These are phyloP conservation scores for Aporophyla nigra DNA, from an alignment of 2,888 invertebrate species.

Conservation along the genomic window DNA sequence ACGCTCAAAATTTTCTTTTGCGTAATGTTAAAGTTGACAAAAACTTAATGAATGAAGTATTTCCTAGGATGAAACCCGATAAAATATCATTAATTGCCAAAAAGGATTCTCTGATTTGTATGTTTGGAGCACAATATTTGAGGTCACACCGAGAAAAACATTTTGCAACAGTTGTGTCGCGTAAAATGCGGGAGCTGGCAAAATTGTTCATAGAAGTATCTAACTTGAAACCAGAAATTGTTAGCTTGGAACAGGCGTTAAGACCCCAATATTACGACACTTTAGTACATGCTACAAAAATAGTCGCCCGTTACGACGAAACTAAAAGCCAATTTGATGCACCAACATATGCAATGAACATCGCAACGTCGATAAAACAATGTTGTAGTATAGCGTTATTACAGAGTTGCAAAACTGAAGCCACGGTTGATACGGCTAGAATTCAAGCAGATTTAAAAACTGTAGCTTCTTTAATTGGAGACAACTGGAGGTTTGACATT, in stretches of 20 bases:
- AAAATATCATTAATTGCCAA: too few relatives aligned
- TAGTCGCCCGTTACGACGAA: neutral
- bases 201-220: neutral
- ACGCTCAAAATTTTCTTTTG: too few relatives aligned
- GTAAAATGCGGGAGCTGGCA: neutral
- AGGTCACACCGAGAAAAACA: too few relatives aligned
- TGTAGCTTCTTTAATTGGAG: neutral
- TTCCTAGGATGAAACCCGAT: too few relatives aligned
- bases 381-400: neutral
- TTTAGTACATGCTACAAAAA: neutral
- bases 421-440: neutral
- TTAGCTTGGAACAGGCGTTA: neutral
- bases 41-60: too few relatives aligned
- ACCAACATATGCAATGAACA: neutral
- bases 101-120: too few relatives aligned
- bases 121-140: too few relatives aligned
- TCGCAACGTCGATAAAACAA: neutral
- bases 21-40: too few relatives aligned
- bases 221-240: neutral
- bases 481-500: neutral
- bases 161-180: neutral
- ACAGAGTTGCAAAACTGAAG: neutral
- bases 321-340: neutral
- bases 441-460: neutral
- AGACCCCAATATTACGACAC: neutral